Evolutionary conservation across 2,888 invertebrate species (phyloP).

Genomic region (Sphaeridia pumilis): DNA sequence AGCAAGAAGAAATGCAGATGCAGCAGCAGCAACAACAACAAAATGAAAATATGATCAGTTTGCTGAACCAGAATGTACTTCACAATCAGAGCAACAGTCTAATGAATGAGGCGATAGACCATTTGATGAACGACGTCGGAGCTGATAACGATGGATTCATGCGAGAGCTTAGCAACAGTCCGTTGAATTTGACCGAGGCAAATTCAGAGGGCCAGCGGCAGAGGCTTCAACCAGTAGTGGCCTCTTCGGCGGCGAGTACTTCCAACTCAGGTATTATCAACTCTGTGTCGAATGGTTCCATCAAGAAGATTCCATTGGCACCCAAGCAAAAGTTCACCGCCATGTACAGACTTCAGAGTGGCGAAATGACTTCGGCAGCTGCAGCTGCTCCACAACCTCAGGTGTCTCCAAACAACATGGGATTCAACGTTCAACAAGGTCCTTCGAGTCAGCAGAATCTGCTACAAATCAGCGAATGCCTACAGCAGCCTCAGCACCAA

Average conservation of each 20-base stretch:
- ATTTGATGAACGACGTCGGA: not conserved
- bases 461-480: not conserved
- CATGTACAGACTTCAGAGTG: conserved; percentile 32
- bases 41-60: not conserved
- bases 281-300: not conserved
- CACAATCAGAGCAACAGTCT: conserved; percentile 13
- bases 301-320: conserved; percentile 32
- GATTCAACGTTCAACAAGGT: not conserved
- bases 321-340: conserved; percentile 35
- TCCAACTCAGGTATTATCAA: not conserved
- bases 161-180: conserved; percentile 27
- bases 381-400: conserved; percentile 15
- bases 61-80: not conserved
- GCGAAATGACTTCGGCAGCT: conserved; percentile 17
- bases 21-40: conserved; percentile 10
- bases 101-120: not conserved
- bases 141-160: conserved; percentile 27
- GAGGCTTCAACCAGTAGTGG: not conserved
- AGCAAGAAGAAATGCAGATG: conserved; percentile 26
- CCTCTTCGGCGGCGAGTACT: not conserved
- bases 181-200: conserved; percentile 28
- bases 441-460: conserved; percentile 19
- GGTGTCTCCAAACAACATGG: conserved; percentile 2
- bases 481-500: too few relatives aligned
- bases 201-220: conserved; percentile 1